Evolutionary conservation across 2,797 vertebrate species (phyloP), one percentile per base, ranked within the genome.

Genomic region (Loris lydekkerianus): DNA sequence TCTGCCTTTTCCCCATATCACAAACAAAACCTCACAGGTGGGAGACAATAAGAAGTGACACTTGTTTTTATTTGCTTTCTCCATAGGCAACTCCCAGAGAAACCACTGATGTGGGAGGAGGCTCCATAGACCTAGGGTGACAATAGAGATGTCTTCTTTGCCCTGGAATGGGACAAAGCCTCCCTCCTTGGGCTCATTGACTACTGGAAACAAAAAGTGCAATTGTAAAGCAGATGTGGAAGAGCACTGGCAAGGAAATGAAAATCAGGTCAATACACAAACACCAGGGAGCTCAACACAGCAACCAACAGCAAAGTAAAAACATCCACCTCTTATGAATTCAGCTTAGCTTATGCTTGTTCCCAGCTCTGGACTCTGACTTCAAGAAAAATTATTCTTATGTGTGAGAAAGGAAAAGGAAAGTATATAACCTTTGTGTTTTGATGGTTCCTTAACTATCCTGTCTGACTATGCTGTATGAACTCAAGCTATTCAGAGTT

Each of bases 341-440:
- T 78, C 25, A 17, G 14, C 20, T 67, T 31, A 37, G 40, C 34
- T 15, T 65, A 18, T 3, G 14, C 31, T n/a, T 84, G 13, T n/a
- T n/a, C 63, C 61, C 37, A 14, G 23, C 31, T 76, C 53, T 72
- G 40, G 84, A 56, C 20, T 77, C 37, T 11, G 23, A 61, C 27
- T 40, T 89, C 85, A 69, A 82, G 75, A 82, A 91, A 89, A 61
- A 46, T n/a, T 84, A 40, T 60, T 91, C 34, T 77, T 72, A 80
- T 1, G 0, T 58, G 60, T 49, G 63, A 63, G 86, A 88, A 67
- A 76, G 31, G 61, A 73, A 92, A 80, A 87, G 27, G 76, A 95
- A 87, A 34, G 7, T 29, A 18, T 53, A 49, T 49, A 56, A 37
- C 17, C 4, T 65, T 60, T 80, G 76, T 63, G 67, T 96, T 70